phyloP scores from a whole-genome alignment of 2,888 invertebrate species.

The Cerastoderma edule region DNA sequence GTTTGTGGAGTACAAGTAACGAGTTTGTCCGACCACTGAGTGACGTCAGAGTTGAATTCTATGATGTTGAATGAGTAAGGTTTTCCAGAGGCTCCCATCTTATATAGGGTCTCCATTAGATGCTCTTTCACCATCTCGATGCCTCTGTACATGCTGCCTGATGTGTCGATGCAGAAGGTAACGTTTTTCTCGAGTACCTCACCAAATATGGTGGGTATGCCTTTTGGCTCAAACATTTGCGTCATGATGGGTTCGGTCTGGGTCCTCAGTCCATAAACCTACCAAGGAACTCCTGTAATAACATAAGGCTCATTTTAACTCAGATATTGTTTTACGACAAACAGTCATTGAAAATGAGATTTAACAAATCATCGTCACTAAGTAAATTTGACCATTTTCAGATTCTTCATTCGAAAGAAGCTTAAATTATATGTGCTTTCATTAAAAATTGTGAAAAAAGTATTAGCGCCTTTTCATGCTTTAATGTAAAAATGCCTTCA shows the following conservation, averaged over 20 bases:
- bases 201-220: constrained; percentile 80
- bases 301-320: not conserved
- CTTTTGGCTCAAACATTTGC: constrained; percentile 51
- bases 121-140: constrained; percentile 82
- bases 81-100: constrained; percentile 70
- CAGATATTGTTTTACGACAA: not conserved
- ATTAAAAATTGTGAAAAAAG: too few species aligned
- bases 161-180: constrained; percentile 83
- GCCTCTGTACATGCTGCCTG: constrained; percentile 82
- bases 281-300: not conserved
- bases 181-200: constrained; percentile 79
- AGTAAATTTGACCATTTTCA: not conserved
- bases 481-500: too few species aligned
- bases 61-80: constrained; percentile 80
- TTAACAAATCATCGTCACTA: not conserved
- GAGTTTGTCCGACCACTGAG: constrained; percentile 83
- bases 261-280: not conserved
- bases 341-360: not conserved
- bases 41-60: constrained; percentile 82
- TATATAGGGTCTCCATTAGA: constrained; percentile 77
- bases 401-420: too few species aligned
- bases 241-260: constrained; percentile 45
- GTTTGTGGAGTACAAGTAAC: constrained; percentile 82
- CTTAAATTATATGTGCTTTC: too few species aligned
- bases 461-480: too few species aligned